Percentiles rank a stretch among this genome's conserved stretches.
Conservation (phyloP, 2,113 vertebrate species). For the Noturus placidus region DNA sequence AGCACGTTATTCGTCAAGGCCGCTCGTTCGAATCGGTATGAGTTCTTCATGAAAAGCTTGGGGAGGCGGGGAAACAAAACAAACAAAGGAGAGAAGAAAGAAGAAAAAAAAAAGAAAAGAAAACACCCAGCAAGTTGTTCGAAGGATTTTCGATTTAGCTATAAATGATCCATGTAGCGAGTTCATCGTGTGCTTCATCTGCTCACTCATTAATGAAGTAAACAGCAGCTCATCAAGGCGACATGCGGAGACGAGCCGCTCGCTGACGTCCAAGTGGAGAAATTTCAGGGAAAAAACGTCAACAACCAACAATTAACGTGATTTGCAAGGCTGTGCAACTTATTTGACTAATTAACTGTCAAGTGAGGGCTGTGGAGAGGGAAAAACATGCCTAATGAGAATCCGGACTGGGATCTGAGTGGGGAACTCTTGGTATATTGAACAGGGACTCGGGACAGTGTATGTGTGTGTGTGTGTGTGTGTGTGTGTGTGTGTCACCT, state of each 20-base stretch:
- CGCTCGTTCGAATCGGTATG: not conserved
- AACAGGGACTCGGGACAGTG: constrained; percentile 1
- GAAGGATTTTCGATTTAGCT: not conserved
- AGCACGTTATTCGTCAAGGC: not conserved
- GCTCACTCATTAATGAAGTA: constrained; percentile 18
- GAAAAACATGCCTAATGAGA: constrained; percentile 54
- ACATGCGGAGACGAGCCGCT: not conserved
- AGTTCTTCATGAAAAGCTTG: not conserved
- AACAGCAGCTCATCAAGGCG: constrained; percentile 12
- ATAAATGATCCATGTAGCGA: not conserved
- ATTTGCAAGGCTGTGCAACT: constrained; percentile 40
- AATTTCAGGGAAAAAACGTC: not conserved
- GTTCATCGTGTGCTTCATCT: not conserved
- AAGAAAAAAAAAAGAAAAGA: not conserved
- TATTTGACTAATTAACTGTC: constrained; percentile 60
- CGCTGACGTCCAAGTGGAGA: not conserved
- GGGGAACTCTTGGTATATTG: constrained; percentile 26
- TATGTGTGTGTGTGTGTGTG: not conserved
- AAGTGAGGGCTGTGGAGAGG: constrained; percentile 28
- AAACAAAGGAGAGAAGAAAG: not conserved
- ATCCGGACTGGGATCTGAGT: constrained; percentile 41
- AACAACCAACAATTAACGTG: constrained; percentile 43
- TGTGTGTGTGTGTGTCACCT: constrained; percentile 21
- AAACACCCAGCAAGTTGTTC: not conserved
- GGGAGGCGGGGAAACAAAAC: not conserved